Percentiles rank a stretch among this genome's conserved stretches.
Evolutionary conservation across 2,113 vertebrate genomes (phyloP).

Genomic region (Mustela nigripes): DNA sequence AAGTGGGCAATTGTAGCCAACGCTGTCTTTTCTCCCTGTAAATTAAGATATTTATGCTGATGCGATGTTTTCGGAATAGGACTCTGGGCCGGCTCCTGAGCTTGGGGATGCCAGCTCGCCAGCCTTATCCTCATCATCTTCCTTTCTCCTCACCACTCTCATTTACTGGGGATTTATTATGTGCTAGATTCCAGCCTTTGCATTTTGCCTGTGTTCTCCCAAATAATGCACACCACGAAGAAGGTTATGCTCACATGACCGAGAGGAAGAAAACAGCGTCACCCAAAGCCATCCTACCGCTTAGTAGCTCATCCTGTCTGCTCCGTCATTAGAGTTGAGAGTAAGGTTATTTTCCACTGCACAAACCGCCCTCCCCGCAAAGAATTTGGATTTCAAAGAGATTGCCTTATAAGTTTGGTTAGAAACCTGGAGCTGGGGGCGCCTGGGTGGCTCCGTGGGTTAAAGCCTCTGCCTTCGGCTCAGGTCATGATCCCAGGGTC

Average conservation of each 20-base stretch:
- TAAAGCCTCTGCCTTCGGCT: too few relatives aligned
- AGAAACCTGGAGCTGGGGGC: not conserved
- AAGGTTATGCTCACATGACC: not conserved
- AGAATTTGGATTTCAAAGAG: not conserved
- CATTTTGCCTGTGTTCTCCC: not conserved
- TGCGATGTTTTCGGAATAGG: not conserved
- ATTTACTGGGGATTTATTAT: rapidly evolving
- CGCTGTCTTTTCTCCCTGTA: not conserved
- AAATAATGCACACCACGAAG: rapidly evolving
- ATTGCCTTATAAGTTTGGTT: not conserved
- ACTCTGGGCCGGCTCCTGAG: not conserved
- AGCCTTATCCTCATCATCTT: rapidly evolving
- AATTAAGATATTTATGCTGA: conserved; percentile 50
- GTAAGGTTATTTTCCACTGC: not conserved
- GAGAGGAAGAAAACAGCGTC: not conserved
- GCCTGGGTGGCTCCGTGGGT: too few relatives aligned
- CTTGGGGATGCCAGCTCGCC: too few relatives aligned
- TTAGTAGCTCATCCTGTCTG: rapidly evolving
- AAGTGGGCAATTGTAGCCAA: not conserved
- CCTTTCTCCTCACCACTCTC: not conserved
- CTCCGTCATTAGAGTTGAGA: rapidly evolving
- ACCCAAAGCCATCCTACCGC: not conserved
- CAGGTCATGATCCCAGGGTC: too few relatives aligned
- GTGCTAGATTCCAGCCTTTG: not conserved
- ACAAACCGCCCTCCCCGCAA: too few relatives aligned